Evolutionary conservation across 2,888 invertebrate genomes (phyloP).

Genomic region (Nebria salina): DNA sequence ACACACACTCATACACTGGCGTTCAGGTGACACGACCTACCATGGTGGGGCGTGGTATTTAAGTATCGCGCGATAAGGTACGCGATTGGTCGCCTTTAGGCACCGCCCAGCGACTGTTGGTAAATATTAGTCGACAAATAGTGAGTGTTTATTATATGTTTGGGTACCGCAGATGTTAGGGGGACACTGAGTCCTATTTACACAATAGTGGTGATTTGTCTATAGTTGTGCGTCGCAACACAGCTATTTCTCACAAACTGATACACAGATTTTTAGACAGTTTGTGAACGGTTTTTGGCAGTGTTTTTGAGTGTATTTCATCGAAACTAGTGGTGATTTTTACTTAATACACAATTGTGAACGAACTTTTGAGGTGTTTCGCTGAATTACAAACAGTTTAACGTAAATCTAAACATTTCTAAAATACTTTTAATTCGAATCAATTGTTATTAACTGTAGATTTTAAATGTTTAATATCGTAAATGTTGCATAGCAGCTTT

Average conservation of each 20-base stretch:
- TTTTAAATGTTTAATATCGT: too few species aligned
- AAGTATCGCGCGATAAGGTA: slow-evolving; percentile 56
- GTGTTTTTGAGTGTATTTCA: slow-evolving; percentile 34
- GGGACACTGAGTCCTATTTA: slow-evolving; percentile 25
- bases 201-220: slow-evolving; percentile 36
- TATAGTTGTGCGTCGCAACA: slow-evolving; percentile 2
- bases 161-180: slow-evolving; percentile 60
- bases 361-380: too few species aligned
- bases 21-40: slow-evolving; percentile 51
- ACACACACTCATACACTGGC: neutral
- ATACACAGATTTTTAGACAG: slow-evolving; percentile 52
- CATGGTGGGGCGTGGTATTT: slow-evolving; percentile 62
- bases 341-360: slow-evolving; percentile 15
- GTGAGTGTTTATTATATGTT: slow-evolving; percentile 64
- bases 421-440: too few species aligned
- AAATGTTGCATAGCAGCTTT: too few species aligned
- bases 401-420: too few species aligned
- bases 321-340: slow-evolving; percentile 27
- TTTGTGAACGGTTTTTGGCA: slow-evolving; percentile 49
- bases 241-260: slow-evolving; percentile 51
- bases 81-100: slow-evolving; percentile 57
- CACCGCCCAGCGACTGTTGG: slow-evolving; percentile 61
- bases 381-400: too few species aligned
- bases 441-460: too few species aligned
- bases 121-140: slow-evolving; percentile 66